Evolutionary conservation across 2,888 invertebrate genomes (phyloP).

Genomic region (Cantharis rustica): DNA sequence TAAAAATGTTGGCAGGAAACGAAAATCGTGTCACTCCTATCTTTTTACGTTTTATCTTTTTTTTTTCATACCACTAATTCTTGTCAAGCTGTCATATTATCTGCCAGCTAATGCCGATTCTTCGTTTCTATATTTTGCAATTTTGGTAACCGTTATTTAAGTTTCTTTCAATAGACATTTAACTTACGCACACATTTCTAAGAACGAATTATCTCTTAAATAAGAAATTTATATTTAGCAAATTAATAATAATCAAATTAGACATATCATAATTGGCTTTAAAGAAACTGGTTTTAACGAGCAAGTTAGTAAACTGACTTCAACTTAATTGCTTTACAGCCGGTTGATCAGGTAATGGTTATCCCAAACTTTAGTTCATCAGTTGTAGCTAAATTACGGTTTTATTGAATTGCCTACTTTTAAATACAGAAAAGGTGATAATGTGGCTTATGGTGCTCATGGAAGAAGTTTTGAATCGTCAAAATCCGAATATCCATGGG

Average conservation of each 20-base stretch:
- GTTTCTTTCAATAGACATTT: background rate
- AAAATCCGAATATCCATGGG: background rate
- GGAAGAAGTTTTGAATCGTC: background rate
- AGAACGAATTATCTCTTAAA: background rate
- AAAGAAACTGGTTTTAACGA: background rate
- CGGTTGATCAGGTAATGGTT: background rate
- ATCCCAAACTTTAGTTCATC: background rate
- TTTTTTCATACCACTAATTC: slow-evolving; percentile 33
- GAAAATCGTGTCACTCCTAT: slow-evolving; percentile 39
- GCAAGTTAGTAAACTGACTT: background rate
- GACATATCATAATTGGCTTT: background rate
- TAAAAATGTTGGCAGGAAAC: slow-evolving; percentile 25
- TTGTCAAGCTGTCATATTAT: slow-evolving; percentile 38
- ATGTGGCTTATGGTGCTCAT: background rate
- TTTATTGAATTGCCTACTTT: background rate
- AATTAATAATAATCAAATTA: background rate
- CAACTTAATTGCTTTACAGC: background rate
- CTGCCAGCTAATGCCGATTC: slow-evolving; percentile 28
- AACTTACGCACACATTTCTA: background rate
- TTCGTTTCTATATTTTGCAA: background rate
- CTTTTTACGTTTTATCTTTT: slow-evolving; percentile 23
- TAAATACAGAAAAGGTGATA: background rate
- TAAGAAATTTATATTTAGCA: background rate
- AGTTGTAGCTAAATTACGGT: background rate
- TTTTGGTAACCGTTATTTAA: background rate